Evolutionary conservation across 2,797 vertebrate genomes (phyloP).

Genomic region (Chiloscyllium punctatum): DNA sequence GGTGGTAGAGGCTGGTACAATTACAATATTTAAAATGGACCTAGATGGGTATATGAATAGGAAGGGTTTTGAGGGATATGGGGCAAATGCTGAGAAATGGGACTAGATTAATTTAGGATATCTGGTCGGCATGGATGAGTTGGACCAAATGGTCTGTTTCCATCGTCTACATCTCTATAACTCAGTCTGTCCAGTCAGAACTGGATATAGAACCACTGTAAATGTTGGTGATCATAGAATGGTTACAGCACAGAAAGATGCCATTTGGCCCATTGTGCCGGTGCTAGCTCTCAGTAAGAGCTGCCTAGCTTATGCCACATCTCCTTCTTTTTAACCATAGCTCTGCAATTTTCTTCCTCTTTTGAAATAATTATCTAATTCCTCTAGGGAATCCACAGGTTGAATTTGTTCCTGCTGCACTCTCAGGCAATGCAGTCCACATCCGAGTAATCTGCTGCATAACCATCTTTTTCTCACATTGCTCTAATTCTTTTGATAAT

Average conservation of each 20-base stretch:
- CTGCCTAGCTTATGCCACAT: background rate
- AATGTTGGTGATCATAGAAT: background rate
- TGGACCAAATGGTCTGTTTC: too few species aligned
- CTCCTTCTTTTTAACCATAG: background rate
- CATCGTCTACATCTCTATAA: too few species aligned
- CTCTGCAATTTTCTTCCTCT: background rate
- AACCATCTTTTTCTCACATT: too few species aligned
- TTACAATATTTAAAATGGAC: too few species aligned
- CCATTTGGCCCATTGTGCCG: background rate
- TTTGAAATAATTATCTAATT: background rate
- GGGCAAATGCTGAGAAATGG: too few species aligned
- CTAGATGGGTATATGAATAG: too few species aligned
- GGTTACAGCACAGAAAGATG: background rate
- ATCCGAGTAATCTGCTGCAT: too few species aligned
- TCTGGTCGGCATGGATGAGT: too few species aligned
- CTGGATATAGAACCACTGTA: background rate
- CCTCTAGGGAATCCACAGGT: background rate
- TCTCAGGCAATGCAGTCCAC: background rate
- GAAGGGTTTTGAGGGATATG: too few species aligned
- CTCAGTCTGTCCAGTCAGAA: background rate
- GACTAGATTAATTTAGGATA: too few species aligned
- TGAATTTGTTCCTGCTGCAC: background rate
- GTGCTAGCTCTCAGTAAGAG: background rate
- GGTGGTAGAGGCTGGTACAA: too few species aligned
- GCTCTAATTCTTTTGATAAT: too few species aligned